These are phyloP conservation scores for Mesorhabditis sp. DNA, from an alignment of 2,888 invertebrate species.

Conservation along the genomic window DNA sequence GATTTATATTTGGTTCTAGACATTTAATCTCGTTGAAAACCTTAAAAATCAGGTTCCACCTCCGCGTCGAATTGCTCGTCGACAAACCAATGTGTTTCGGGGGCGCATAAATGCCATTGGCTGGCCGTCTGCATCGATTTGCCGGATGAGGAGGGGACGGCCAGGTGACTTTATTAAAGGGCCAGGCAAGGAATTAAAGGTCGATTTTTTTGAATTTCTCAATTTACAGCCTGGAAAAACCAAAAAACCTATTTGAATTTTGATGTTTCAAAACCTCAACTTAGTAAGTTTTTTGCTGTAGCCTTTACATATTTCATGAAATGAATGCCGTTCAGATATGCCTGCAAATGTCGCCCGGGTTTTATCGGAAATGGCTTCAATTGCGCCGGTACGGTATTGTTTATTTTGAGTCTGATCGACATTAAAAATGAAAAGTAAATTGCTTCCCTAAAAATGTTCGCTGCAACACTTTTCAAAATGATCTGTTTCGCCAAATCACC, in stretches of 20 bases:
- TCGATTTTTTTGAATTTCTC: not conserved
- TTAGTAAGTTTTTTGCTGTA: too few relatives aligned
- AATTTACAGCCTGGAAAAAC: too few relatives aligned
- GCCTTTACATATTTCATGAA: too few relatives aligned
- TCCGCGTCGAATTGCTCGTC: conserved; percentile 31
- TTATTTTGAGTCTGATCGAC: too few relatives aligned
- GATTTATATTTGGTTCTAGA: too few relatives aligned
- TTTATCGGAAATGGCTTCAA: conserved; percentile 39
- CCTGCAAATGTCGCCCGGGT: conserved; percentile 41
- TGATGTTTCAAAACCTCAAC: too few relatives aligned
- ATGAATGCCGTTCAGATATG: conserved; percentile 18
- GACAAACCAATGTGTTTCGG: conserved; percentile 38
- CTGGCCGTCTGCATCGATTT: conserved; percentile 40
- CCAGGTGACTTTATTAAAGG: not conserved
- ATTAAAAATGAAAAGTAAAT: too few relatives aligned
- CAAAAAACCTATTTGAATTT: too few relatives aligned
- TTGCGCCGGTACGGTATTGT: conserved; percentile 19
- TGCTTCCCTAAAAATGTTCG: too few relatives aligned
- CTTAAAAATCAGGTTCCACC: conserved; percentile 19
- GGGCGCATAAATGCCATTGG: conserved; percentile 40
- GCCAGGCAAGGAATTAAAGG: conserved; percentile 28
- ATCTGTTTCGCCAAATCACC: too few relatives aligned
- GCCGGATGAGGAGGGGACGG: conserved; percentile 26
- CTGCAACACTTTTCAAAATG: too few relatives aligned
- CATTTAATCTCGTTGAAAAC: too few relatives aligned